Evolutionary conservation across 2,113 vertebrate genomes (phyloP), one percentile per base, ranked within the genome.

Genomic region (Nothoprocta perdicaria): DNA sequence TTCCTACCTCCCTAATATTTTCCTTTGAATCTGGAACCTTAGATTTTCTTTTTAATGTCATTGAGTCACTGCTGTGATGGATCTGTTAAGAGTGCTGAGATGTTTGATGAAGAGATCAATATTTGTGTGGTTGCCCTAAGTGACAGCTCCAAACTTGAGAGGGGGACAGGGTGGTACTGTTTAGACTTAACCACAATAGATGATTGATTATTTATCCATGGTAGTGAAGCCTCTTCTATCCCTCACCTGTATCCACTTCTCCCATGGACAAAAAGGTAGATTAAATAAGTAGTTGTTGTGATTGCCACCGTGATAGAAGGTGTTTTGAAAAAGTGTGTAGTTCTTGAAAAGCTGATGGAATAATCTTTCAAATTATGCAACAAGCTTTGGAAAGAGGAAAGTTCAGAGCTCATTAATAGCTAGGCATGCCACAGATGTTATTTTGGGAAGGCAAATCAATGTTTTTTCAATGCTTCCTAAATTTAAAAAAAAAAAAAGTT

Each of bases 151-250:
- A 81, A 78, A 90, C 84, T 40, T 63, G 62, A 80, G 24, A 95
- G 55, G 14, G 58, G 46, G 46, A 48, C 45, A 41, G 18, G 23
- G 26, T 84, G 61, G 17, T n/a, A 45, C 48, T 66, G 8, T 14
- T 68, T 73, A 74, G 84, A 24, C 33, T 95, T 62, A 94, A 95
- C 88, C 86, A 82, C 89, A 89, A 93, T 69, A 86, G 81, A 84
- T 73, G 50, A 86, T 81, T 60, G 69, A 43, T 89, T 84, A 71
- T 88, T 89, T 86, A 71, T 73, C 71, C 86, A 90, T 90, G 84
- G 82, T 77, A 77, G 90, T 89, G 91, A 80, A 68, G 89, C 24
- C 16, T 15, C 27, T 86, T 23, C 22, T 72, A 55, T 66, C 16
- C 15, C 21, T 81, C 50, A 14, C 61, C 29, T 33, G 6, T 45